phyloP scores from a whole-genome alignment of 1,140 invertebrate genomes.

The Neocloeon triangulifer region DNA sequence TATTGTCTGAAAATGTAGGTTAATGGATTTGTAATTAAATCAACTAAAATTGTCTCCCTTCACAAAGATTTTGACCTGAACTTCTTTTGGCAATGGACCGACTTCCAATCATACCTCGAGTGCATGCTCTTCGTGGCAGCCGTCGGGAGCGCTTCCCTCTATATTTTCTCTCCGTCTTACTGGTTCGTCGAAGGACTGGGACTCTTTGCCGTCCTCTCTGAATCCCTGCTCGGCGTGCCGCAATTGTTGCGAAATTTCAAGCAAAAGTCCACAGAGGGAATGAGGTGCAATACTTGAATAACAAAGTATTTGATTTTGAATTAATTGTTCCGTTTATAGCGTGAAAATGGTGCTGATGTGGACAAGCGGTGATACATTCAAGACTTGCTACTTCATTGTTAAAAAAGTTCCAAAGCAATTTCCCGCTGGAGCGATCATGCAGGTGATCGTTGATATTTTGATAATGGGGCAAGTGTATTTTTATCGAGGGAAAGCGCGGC shows the following conservation, averaged over 20 bases:
- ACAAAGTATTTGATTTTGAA: not conserved
- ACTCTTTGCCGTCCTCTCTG: conserved; percentile 83
- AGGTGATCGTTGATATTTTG: conserved; percentile 65
- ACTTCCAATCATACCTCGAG: conserved; percentile 89
- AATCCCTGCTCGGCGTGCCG: conserved; percentile 86
- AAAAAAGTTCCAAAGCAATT: conserved; percentile 83
- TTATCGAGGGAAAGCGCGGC: conserved; percentile 3
- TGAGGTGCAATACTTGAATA: no score
- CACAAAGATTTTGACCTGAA: conserved; percentile 63
- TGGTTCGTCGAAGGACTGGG: conserved; percentile 80
- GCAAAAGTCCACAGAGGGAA: conserved; percentile 83
- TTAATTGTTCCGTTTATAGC: conserved; percentile 24
- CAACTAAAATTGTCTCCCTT: no score
- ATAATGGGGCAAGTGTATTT: conserved; percentile 56
- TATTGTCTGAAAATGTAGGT: no score
- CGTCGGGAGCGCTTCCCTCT: conserved; percentile 47
- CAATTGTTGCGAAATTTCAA: conserved; percentile 76
- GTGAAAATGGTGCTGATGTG: conserved; percentile 90
- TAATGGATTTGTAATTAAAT: no score
- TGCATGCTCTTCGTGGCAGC: conserved; percentile 75
- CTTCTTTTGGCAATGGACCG: conserved; percentile 98
- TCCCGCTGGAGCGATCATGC: conserved; percentile 80
- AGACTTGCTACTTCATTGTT: conserved; percentile 87
- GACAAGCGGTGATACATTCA: conserved; percentile 87
- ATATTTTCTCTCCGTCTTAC: no score